These are phyloP conservation scores for Octodon degus DNA, from an alignment of 2,113 vertebrate species.

Conservation along the genomic window DNA sequence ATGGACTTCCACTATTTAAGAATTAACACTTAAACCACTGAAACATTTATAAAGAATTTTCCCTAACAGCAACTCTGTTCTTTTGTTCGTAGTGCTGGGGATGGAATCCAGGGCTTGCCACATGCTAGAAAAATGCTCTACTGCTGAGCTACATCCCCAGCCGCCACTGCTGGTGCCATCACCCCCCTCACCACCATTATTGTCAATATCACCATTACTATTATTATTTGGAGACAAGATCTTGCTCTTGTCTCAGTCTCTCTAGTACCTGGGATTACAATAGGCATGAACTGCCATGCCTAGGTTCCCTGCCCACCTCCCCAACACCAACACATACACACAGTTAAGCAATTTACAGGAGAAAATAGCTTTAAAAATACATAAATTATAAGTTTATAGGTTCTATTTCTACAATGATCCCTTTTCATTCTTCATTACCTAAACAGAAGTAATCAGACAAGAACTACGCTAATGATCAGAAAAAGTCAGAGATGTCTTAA, in stretches of 20 bases:
- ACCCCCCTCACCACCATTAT: background rate
- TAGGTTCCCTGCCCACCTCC: background rate
- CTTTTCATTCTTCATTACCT: background rate
- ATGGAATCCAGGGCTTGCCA: background rate
- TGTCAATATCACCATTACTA: background rate
- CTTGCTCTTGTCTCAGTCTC: background rate
- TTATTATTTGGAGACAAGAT: background rate
- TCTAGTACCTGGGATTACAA: background rate
- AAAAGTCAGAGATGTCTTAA: background rate
- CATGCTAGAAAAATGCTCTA: background rate
- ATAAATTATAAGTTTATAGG: background rate
- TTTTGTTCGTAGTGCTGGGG: background rate
- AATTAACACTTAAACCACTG: constrained; percentile 29
- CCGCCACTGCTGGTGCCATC: background rate
- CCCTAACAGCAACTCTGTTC: background rate
- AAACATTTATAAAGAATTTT: background rate
- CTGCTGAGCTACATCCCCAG: background rate
- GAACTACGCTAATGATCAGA: background rate
- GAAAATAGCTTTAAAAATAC: background rate
- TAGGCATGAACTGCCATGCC: background rate
- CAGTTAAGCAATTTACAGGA: background rate
- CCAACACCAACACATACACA: background rate
- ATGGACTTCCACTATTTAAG: background rate
- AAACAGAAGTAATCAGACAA: constrained; percentile 23
- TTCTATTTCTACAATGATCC: background rate